Conservation (phyloP, 2,888 invertebrate genomes). For the Polietes domitor region DNA sequence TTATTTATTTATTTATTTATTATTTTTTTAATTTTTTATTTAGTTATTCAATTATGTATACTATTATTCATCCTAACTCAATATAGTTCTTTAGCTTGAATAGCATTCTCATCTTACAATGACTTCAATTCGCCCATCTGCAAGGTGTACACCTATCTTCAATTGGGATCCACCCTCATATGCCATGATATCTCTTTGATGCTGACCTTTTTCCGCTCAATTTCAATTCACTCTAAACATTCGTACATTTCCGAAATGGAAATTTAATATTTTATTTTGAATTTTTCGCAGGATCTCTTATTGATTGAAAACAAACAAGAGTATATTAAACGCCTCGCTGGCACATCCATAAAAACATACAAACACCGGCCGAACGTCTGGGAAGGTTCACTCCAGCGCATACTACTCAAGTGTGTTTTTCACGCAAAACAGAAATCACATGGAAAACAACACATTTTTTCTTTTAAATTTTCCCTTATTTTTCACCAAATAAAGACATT, state of each 20-base stretch:
- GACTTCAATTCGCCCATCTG: no score
- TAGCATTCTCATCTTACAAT: no score
- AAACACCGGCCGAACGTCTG: conserved; percentile 35
- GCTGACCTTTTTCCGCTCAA: conserved; percentile 21
- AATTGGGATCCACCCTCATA: neutral
- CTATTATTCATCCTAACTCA: no score
- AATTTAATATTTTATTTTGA: conserved; percentile 38
- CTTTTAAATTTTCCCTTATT: conserved; percentile 17
- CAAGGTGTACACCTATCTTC: neutral
- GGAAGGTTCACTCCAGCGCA: conserved; percentile 26
- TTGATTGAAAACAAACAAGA: conserved; percentile 63
- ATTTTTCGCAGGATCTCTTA: conserved; percentile 34
- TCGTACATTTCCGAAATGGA: neutral
- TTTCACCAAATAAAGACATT: conserved; percentile 58
- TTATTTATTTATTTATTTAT: no score
- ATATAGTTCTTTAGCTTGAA: no score
- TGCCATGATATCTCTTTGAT: neutral
- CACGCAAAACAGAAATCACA: conserved; percentile 29
- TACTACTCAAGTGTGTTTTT: conserved; percentile 50
- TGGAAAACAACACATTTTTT: conserved; percentile 40
- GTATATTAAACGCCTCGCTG: conserved; percentile 60
- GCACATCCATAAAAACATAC: conserved; percentile 47
- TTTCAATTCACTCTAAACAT: conserved; percentile 22
- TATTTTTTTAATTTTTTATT: no score
- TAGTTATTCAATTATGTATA: no score